Conservation (phyloP, 1,140 invertebrate genomes). For the Antheraea mylitta region DNA sequence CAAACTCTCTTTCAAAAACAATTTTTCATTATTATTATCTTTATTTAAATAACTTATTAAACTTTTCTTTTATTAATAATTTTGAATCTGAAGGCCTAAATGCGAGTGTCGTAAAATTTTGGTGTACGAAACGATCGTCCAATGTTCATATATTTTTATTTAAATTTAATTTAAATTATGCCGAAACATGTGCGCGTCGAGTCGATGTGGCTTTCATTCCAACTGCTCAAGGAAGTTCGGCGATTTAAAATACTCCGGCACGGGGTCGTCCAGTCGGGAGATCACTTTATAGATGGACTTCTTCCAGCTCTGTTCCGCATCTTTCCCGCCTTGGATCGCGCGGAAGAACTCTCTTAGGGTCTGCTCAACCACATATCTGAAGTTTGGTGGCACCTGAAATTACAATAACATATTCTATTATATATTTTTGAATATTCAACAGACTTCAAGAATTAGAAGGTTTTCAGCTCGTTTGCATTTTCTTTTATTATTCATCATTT, state of each 20-base stretch:
- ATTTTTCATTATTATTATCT: conserved; percentile 61
- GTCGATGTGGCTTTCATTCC: conserved; percentile 84
- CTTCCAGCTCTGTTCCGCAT: conserved; percentile 99
- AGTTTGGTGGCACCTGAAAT: conserved; percentile 96
- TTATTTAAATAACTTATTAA: conserved; percentile 71
- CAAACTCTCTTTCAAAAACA: conserved; percentile 63
- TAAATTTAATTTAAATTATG: conserved; percentile 49
- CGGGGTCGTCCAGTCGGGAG: conserved; percentile 97
- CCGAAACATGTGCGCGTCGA: conserved; percentile 57
- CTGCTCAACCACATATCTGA: conserved; percentile 97
- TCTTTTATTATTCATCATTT: no score
- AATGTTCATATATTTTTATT: conserved; percentile 46
- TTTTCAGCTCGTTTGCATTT: no score
- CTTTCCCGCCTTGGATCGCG: conserved; percentile 96
- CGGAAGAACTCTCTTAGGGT: conserved; percentile 99
- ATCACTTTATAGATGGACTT: conserved; percentile 99
- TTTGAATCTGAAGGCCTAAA: conserved; percentile 81
- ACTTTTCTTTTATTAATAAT: conserved; percentile 76
- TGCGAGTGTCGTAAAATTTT: conserved; percentile 80
- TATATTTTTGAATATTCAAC: background rate
- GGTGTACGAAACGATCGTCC: conserved; percentile 75
- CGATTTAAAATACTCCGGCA: conserved; percentile 99
- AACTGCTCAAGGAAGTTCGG: conserved; percentile 99
- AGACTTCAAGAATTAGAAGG: no score
- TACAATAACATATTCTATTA: conserved; percentile 4